Evolutionary conservation across 2,113 vertebrate genomes (phyloP).

Genomic region (Antennarius striatus): DNA sequence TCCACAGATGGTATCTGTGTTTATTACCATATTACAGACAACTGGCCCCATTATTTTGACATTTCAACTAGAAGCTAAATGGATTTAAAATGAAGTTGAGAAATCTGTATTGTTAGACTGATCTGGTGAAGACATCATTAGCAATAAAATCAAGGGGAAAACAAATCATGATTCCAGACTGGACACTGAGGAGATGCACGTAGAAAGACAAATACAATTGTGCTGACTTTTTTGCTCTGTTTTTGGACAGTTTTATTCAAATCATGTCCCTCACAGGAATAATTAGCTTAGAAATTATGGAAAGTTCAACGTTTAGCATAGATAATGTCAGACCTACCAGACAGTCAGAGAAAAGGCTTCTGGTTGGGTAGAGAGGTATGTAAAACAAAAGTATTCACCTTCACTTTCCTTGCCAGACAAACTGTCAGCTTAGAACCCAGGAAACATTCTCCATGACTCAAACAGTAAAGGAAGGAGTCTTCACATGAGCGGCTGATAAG

Average conservation of each 20-base stretch:
- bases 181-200: conserved; percentile 38
- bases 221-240: conserved; percentile 26
- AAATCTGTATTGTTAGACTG: neutral
- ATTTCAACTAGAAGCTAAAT: conserved; percentile 11
- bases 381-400: too few species aligned
- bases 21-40: neutral
- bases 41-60: too few species aligned
- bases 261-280: conserved; percentile 27
- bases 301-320: conserved; percentile 1
- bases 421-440: too few species aligned
- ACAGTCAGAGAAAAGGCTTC: neutral
- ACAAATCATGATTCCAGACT: conserved; percentile 33
- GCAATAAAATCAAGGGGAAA: conserved; percentile 22
- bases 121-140: conserved; percentile 3
- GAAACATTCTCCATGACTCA: too few species aligned
- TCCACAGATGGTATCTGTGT: too few species aligned
- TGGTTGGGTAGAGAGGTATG: too few species aligned
- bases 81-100: conserved; percentile 6
- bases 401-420: too few species aligned
- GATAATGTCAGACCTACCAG: neutral
- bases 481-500: conserved; percentile 9
- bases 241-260: conserved; percentile 38
- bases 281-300: conserved; percentile 45
- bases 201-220: conserved; percentile 41
- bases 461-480: conserved; percentile 13